A percentile compares a stretch with the other conserved stretches of the same genome.
Conservation (phyloP, 2,797 vertebrate species). For the Phalanger gymnotis region DNA sequence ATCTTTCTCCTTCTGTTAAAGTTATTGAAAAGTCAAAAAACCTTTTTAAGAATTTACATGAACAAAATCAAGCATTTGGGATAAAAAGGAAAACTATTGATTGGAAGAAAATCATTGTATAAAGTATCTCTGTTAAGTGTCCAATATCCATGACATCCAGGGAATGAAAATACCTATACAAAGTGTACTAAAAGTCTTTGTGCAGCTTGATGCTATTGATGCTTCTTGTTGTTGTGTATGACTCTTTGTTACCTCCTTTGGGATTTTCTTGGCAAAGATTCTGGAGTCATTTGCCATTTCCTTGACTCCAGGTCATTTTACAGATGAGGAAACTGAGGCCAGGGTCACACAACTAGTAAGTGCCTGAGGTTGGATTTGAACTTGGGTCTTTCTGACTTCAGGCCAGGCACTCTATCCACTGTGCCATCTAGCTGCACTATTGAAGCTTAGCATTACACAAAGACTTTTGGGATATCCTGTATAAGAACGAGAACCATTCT, state of each 20-base stretch:
- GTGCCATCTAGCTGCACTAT: background rate
- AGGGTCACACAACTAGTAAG: background rate
- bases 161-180: background rate
- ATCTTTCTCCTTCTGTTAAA: background rate
- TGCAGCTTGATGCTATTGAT: background rate
- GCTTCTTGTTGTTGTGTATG: background rate
- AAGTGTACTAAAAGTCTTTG: background rate
- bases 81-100: background rate
- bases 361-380: background rate
- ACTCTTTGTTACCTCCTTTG: background rate
- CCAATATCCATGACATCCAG: background rate
- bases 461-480: background rate
- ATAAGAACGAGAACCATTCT: background rate
- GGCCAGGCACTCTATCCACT: background rate
- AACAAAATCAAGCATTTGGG: background rate
- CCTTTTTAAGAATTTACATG: background rate
- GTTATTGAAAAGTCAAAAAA: background rate
- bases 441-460: background rate
- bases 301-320: background rate
- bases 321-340: background rate
- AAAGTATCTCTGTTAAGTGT: background rate
- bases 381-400: background rate
- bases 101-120: background rate
- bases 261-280: background rate
- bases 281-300: background rate